phyloP scores from a whole-genome alignment of 2,888 invertebrate genomes.

The Gastrophysa polygoni region DNA sequence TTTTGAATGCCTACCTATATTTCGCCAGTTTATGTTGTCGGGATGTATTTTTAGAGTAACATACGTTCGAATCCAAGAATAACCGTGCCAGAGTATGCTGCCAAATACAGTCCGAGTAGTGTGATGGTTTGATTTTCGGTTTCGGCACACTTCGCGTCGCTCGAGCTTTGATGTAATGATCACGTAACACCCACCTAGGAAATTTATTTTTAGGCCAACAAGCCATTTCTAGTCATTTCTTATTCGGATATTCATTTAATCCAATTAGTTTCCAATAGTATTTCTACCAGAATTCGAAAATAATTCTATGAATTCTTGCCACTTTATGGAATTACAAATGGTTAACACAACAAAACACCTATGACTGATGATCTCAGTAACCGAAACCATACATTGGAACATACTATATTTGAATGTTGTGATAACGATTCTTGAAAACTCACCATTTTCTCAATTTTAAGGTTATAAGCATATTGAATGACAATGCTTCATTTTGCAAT shows the following conservation, averaged over 20 bases:
- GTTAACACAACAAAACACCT: no score
- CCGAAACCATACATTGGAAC: no score
- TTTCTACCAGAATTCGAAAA: no score
- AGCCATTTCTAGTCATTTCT: no score
- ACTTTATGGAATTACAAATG: no score
- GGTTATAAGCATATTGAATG: neutral
- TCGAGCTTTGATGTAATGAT: constrained; percentile 15
- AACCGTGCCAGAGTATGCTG: constrained; percentile 39
- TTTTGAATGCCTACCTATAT: neutral
- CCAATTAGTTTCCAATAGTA: no score
- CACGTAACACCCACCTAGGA: constrained; percentile 15
- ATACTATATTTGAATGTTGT: no score
- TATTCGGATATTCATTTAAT: no score
- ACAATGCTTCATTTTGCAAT: neutral
- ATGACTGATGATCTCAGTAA: no score
- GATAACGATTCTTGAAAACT: no score
- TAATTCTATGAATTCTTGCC: no score
- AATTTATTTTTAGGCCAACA: neutral
- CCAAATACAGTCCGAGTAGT: constrained; percentile 48
- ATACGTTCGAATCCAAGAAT: constrained; percentile 40
- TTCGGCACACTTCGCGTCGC: constrained; percentile 19
- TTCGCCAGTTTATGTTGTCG: constrained; percentile 30
- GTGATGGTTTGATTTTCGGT: constrained; percentile 42
- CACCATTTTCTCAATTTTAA: no score
- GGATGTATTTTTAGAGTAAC: constrained; percentile 40